Base-by-base conservation (phyloP, 2,888 invertebrate genomes). In the Pachydiplax longipennis region DNA sequence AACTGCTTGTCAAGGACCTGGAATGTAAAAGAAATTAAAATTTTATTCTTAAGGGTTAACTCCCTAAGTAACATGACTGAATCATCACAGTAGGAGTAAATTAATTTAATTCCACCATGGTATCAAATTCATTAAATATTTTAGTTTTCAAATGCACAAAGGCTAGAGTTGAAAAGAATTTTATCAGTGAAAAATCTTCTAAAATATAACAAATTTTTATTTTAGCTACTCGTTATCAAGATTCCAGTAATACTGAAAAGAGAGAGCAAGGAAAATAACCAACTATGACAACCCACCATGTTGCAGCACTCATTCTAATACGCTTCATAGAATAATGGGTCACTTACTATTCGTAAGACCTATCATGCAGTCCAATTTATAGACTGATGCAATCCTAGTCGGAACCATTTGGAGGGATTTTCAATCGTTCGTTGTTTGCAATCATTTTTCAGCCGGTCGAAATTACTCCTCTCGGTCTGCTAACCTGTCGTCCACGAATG, bases 401-500 rank as follows among this genome's bases (percentile, higher is more conserved):
- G 18, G 10, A 61, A 87, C 37, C 87, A 87, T 87, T 87, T n/a
- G 65, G 22, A 61, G n/a, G 31, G 22, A 22, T 35, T 22, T 37
- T 58, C 22, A 37, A 58, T 61, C 61, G 61, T 65, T 81, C 37
- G 48, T 44, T 40, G 25, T 82, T 82, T 44, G n/a, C n/a, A n/a
- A 44, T 48, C 25, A 15, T 25, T 44, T 44, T 82, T 25, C 37
- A 31, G 37, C 87, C 87, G 87, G 87, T 48, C 37, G 61, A 61
- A 37, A 61, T n/a, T 40, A n/a, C 61, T 61, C 58, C 61, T 22
- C 13, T 87, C 37, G 87, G 87, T 87, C 87, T 87, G 87, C 87
- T 87, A 87, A 58, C 83, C 61, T 25, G 40, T 37, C 61, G 87
- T 87, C 87, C 65, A 87, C 87, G 87, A 61, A 12, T 87, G 87